Percentiles rank a stretch among this genome's conserved stretches.
Evolutionary conservation across 2,888 invertebrate genomes (phyloP).

Genomic region (Cancer borealis): DNA sequence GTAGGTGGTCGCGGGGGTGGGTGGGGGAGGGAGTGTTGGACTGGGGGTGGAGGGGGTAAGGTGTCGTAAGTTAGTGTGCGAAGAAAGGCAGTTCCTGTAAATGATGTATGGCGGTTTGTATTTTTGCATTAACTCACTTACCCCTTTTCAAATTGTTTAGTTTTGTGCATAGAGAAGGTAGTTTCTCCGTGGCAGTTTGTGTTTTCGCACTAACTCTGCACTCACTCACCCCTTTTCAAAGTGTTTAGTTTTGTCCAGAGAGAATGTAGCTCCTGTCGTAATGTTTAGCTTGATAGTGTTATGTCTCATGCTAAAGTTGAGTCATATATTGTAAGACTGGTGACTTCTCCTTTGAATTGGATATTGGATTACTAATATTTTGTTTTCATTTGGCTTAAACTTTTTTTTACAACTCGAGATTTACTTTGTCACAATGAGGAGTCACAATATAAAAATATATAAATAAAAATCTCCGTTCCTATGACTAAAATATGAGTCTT

Average conservation of each 20-base stretch:
- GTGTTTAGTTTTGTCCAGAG: no score
- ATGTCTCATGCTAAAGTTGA: background rate
- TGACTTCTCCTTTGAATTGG: background rate
- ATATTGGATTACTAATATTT: background rate
- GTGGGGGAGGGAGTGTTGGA: no score
- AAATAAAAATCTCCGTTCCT: background rate
- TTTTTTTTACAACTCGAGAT: no score
- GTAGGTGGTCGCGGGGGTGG: background rate
- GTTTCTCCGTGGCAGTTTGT: background rate
- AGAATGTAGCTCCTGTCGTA: no score
- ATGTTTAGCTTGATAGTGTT: no score
- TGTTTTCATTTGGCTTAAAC: no score
- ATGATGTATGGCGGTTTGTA: background rate
- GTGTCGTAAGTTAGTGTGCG: background rate
- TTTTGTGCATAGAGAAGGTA: no score
- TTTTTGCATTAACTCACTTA: no score
- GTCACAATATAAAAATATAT: background rate
- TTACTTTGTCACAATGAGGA: background rate
- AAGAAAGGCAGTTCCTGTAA: background rate
- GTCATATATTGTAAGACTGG: background rate
- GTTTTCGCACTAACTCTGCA: no score
- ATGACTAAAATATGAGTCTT: background rate
- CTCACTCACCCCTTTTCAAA: no score
- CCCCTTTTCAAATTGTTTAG: no score
- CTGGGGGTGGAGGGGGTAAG: no score